Percentiles rank a stretch among this genome's conserved stretches.
Evolutionary conservation across 2,797 vertebrate genomes (phyloP).

Genomic region (Lagodon rhomboides): DNA sequence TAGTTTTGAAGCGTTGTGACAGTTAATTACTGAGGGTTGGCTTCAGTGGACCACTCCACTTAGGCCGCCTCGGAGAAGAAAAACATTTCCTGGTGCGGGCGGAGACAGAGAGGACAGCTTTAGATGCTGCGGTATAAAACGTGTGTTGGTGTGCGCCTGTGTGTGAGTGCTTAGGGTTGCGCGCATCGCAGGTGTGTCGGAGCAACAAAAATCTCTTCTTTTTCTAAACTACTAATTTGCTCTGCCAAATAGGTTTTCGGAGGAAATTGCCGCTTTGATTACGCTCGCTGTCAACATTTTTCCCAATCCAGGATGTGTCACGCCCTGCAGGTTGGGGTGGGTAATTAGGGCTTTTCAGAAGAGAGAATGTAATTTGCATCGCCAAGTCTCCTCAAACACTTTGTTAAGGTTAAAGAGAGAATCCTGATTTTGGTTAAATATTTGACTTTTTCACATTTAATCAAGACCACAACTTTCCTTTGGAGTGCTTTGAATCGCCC

Average conservation of each 20-base stretch:
- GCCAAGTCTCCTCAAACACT: neutral
- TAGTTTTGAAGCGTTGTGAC: slow-evolving; percentile 85
- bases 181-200: slow-evolving; percentile 11
- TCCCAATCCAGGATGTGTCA: neutral
- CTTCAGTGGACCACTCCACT: slow-evolving; percentile 76
- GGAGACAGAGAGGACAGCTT: slow-evolving; percentile 62
- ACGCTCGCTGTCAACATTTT: slow-evolving; percentile 1
- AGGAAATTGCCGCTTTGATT: slow-evolving; percentile 6
- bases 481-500: neutral
- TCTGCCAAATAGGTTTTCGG: neutral
- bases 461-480: neutral
- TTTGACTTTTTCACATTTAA: neutral
- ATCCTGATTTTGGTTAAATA: neutral
- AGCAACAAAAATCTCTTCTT: slow-evolving; percentile 13
- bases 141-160: slow-evolving; percentile 7
- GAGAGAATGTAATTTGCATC: neutral
- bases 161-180: slow-evolving; percentile 23
- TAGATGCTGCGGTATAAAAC: slow-evolving; percentile 52
- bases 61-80: slow-evolving; percentile 58
- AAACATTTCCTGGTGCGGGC: slow-evolving; percentile 70
- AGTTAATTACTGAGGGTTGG: slow-evolving; percentile 81
- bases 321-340: neutral
- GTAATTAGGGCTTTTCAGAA: neutral
- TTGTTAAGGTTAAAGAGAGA: neutral
- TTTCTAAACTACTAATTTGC: slow-evolving; percentile 12